Base-by-base conservation (phyloP, 2,113 vertebrate species). In the Entosphenus tridentatus region DNA sequence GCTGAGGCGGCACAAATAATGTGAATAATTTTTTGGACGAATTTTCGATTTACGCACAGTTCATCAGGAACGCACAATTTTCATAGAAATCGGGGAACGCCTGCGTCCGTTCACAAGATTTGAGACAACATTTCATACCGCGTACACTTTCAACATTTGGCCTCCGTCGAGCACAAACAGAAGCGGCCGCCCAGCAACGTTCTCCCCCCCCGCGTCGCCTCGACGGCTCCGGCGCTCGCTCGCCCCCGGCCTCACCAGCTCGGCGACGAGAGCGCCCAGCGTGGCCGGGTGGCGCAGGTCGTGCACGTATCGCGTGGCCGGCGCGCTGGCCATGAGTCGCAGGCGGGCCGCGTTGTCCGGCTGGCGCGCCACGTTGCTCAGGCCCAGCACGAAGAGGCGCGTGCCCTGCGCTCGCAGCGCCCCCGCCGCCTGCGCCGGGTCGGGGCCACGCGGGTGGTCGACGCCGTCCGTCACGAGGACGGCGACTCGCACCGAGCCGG, bases 351-450 rank as follows among this genome's bases (percentile, higher is more conserved):
- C 76, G 65, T 85, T 90, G 71, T 76, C 72, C 0, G 80, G 80
- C 56, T 89, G 84, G 6, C 85, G 84, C 75, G 87, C 85, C 16
- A 76, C 74, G 57, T 78, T 77, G 14, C 85, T 87, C 76, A 93
- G 87, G 73, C 87, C 87, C 75, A 93, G 71, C 8, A 75, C 80
- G 77, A 93, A 88, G 76, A 91, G 84, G 18, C 78, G 78, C 70
- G 91, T 80, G 11, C 83, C 88, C 75, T 88, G 86, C 75, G 86
- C 81, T 77, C 89, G 90, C 73, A 86, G 86, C 56, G 87, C 81
- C 57, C 84, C 82, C 39, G 80, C 80, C 68, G 87, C 85, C 16
- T 85, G 81, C 78, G 85, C 86, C 78, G 89, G 85, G 71, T 89
- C 86, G 11, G 87, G 88, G 71, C 88, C 90, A 75, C 85, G 84